Conservation (phyloP, 2,113 vertebrate genomes). For the Heterocephalus glaber region DNA sequence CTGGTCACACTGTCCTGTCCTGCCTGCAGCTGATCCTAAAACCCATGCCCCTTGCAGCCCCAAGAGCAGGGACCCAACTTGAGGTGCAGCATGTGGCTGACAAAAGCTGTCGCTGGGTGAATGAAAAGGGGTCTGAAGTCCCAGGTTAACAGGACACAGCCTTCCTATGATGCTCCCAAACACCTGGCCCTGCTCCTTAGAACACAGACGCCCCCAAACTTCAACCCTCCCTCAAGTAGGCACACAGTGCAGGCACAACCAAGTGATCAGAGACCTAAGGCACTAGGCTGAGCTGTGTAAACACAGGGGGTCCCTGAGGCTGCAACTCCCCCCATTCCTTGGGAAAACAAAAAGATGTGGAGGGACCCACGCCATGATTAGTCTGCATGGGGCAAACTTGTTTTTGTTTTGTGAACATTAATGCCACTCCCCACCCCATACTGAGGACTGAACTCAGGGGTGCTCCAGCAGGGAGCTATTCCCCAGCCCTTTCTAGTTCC, state of each 20-base stretch:
- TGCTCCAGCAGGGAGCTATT: background rate
- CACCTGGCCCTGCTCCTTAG: background rate
- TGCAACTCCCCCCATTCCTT: background rate
- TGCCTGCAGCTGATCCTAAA: background rate
- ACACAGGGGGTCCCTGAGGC: background rate
- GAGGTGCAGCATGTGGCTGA: fast-evolving
- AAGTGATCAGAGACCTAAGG: background rate
- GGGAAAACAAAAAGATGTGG: background rate
- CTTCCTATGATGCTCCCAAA: background rate
- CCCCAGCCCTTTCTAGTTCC: background rate
- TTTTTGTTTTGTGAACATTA: background rate
- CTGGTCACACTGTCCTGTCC: background rate
- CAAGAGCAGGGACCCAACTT: background rate
- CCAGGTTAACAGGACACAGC: background rate
- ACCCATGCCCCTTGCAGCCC: background rate
- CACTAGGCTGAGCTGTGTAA: background rate
- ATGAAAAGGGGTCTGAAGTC: background rate
- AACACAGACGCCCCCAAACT: background rate
- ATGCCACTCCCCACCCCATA: background rate
- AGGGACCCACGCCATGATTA: background rate
- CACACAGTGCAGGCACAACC: background rate
- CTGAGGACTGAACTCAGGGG: background rate
- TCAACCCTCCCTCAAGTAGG: background rate
- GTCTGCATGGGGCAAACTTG: background rate
- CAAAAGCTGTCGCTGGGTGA: background rate